phyloP scores from a whole-genome alignment of 2,888 invertebrate species.

The Azorinus chamasolen region DNA sequence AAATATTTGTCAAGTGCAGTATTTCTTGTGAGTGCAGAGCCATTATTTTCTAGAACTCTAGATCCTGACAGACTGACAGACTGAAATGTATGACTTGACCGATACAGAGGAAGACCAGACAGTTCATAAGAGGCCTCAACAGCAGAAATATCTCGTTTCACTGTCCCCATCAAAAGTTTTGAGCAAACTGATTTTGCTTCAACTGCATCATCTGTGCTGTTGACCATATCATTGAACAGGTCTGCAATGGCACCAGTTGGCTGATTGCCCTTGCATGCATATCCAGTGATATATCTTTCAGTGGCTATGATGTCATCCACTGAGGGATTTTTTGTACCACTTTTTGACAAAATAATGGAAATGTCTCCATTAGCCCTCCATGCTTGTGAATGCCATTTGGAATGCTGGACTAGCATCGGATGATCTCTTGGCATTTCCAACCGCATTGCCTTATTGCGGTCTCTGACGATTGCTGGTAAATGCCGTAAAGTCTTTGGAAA shows the following conservation, averaged over 20 bases:
- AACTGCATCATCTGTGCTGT: slow-evolving; percentile 8
- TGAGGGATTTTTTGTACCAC: slow-evolving; percentile 59
- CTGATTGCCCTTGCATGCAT: no score
- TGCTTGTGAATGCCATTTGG: slow-evolving; percentile 61
- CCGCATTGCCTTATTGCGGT: slow-evolving; percentile 63
- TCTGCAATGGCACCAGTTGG: slow-evolving; percentile 58
- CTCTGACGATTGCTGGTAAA: slow-evolving; percentile 62
- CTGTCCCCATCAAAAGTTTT: slow-evolving; percentile 60
- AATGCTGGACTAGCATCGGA: slow-evolving; percentile 66
- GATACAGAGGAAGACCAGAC: slow-evolving; percentile 38
- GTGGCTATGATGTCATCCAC: slow-evolving; percentile 66
- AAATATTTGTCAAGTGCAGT: slow-evolving; percentile 35
- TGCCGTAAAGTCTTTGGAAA: no score
- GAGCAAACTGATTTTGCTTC: slow-evolving; percentile 40
- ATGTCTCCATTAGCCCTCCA: slow-evolving; percentile 67
- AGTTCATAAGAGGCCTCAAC: slow-evolving; percentile 65
- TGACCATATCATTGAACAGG: slow-evolving; percentile 49
- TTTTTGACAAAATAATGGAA: slow-evolving; percentile 65
- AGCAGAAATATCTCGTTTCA: slow-evolving; percentile 61
- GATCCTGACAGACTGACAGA: slow-evolving; percentile 59
- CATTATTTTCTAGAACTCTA: slow-evolving; percentile 49
- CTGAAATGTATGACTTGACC: slow-evolving; percentile 61
- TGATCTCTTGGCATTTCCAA: slow-evolving; percentile 71
- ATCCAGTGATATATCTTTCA: no score
- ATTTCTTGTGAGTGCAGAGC: slow-evolving; percentile 5